Percentiles rank a stretch among this genome's conserved stretches.
Conservation (phyloP, 1,140 invertebrate species). For the Trichomalopsis sarcophagae region DNA sequence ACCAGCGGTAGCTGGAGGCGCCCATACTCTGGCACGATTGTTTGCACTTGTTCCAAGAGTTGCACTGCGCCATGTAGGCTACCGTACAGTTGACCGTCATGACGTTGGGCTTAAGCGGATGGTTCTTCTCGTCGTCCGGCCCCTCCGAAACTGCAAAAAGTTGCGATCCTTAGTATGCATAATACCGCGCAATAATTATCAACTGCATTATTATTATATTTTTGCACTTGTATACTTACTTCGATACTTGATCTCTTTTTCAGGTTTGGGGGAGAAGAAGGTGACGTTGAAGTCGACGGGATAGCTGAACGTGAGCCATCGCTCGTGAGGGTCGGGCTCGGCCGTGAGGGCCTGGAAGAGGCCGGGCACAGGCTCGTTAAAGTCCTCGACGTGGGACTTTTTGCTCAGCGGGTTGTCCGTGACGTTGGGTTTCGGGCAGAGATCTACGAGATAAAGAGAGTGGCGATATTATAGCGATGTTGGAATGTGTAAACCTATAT, state of each 20-base stretch:
- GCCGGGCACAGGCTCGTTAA: slow-evolving; percentile 87
- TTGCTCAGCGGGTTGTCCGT: slow-evolving; percentile 82
- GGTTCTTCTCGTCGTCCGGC: slow-evolving; percentile 76
- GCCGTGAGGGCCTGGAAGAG: slow-evolving; percentile 89
- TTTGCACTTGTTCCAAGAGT: slow-evolving; percentile 91
- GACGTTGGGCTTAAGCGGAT: slow-evolving; percentile 78
- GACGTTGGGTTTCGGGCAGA: slow-evolving; percentile 91
- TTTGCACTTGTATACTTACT: slow-evolving; percentile 74
- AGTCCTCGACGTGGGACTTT: slow-evolving; percentile 91
- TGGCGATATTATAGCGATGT: not conserved
- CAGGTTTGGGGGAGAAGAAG: slow-evolving; percentile 74
- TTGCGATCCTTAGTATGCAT: not conserved
- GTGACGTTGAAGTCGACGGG: slow-evolving; percentile 82
- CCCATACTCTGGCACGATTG: slow-evolving; percentile 87
- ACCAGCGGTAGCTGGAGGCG: slow-evolving; percentile 88
- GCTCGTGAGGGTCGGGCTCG: slow-evolving; percentile 82
- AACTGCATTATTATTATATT: not conserved
- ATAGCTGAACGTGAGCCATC: slow-evolving; percentile 87
- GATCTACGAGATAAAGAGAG: slow-evolving; percentile 76
- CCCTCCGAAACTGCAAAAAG: slow-evolving; percentile 73
- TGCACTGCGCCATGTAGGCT: slow-evolving; percentile 92
- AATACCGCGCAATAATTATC: not conserved
- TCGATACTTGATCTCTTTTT: slow-evolving; percentile 82
- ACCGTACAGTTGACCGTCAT: slow-evolving; percentile 92
- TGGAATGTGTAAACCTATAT: not conserved